Conservation (phyloP, 1,140 invertebrate species). For the Leptinotarsa defecta region DNA sequence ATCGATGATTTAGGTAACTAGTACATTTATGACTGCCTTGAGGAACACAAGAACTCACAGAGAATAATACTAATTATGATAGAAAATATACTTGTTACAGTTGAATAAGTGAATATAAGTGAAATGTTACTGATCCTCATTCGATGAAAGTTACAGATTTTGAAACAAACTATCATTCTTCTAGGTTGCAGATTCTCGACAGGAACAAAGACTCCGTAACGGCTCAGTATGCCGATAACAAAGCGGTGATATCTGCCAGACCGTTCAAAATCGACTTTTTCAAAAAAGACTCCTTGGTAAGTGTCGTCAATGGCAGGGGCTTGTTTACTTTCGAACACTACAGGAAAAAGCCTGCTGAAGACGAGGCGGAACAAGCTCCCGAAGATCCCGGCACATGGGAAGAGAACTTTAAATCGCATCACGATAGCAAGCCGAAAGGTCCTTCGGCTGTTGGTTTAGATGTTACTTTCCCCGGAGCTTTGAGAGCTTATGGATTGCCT, state of each 20-base stretch:
- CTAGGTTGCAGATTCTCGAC: slow-evolving; percentile 55
- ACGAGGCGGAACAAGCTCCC: slow-evolving; percentile 50
- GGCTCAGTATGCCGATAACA: slow-evolving; percentile 67
- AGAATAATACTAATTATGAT: no score
- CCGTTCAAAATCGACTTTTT: slow-evolving; percentile 89
- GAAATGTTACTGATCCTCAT: not conserved
- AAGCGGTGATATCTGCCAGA: slow-evolving; percentile 71
- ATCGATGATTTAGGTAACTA: no score
- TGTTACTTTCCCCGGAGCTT: slow-evolving; percentile 88
- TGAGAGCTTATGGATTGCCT: slow-evolving; percentile 94
- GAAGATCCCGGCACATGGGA: slow-evolving; percentile 90
- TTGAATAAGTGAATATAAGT: no score
- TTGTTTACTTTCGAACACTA: slow-evolving; percentile 93
- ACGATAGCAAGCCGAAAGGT: slow-evolving; percentile 91
- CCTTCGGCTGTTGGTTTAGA: slow-evolving; percentile 95
- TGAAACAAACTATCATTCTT: slow-evolving; percentile 26
- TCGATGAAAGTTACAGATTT: slow-evolving; percentile 5
- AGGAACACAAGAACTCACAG: no score
- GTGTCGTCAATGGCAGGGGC: slow-evolving; percentile 85
- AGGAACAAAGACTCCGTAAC: slow-evolving; percentile 61
- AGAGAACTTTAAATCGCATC: slow-evolving; percentile 93
- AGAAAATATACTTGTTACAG: no score
- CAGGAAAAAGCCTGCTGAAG: slow-evolving; percentile 62
- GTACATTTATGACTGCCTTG: no score
- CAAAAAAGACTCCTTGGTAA: slow-evolving; percentile 72